Base-by-base conservation (phyloP, 2,113 vertebrate species). In the Odocoileus hemionus region DNA sequence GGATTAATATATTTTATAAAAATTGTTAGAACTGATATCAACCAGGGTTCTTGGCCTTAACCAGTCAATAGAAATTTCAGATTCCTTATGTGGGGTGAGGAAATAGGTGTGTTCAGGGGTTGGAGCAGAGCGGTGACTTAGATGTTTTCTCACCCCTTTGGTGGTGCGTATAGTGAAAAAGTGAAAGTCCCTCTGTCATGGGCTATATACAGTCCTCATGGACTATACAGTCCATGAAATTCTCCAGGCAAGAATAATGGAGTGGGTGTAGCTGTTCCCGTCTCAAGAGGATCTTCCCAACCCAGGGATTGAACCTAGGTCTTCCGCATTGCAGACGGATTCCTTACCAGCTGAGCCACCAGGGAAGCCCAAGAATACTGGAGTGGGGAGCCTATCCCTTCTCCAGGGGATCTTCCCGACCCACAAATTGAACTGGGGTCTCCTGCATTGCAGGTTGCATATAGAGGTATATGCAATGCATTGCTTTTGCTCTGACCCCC, bases 21-120 rank as follows among this genome's bases (percentile, higher is more conserved):
- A 86, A 55, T 94, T 54, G 4, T 80, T 94, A 86, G 67, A 94
- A 82, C 7, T 19, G 78, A 50, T 80, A 80, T 7, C 25, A 45
- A 6, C 10, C 28, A 33, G 78, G 9, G 16, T n/a, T 80, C 47
- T 80, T 80, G 78, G 47, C 78, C 47, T 80, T 80, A 33, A 30
- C 45, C 47, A 80, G 16, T 80, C 78, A 52, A 80, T n/a, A 80
- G 28, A 33, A 52, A 52, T 80, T 80, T 50, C 78, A 33, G 16
- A 50, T 80, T 52, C 45, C 45, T 80, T 80, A 80, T 80, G 17
- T 80, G 47, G 78, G 17, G 17, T 80, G 47, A 52, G 16, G 45
- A 50, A 19, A n/a, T 17, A 2, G 5, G 17, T 80, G 3, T 80
- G 47, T 80, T 30, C 78, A 80, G 10, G 47, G 78, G 30, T 52